Evolutionary conservation across 2,113 vertebrate species (phyloP), one percentile per base, ranked within the genome.

Genomic region (Otus sunia): DNA sequence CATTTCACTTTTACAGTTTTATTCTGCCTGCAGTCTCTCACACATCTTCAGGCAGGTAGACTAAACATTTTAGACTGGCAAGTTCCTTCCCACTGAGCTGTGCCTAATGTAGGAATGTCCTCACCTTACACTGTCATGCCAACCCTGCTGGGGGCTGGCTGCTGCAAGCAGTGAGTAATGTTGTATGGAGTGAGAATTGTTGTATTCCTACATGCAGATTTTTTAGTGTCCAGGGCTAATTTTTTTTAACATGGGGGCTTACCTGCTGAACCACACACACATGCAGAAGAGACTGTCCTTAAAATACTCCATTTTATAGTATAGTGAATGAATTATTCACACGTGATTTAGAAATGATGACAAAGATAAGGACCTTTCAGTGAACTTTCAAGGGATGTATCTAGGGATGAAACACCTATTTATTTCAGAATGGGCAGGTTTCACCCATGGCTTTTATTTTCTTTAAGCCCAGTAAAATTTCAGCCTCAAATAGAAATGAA

Each of bases 21-120:
- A 45, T 93, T 94, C 71, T 93, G 20, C 32, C 78, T 92, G 63
- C 72, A 83, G 50, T 77, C 68, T 56, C 64, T 94, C 82, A 64
- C 63, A 47, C n/a, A 47, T 86, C 90, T 77, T 83, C 47, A 77
- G 72, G 76, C 86, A 93, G 79, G 75, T 68, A 94, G 92, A 88
- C 92, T 90, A 93, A 97, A 93, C 59, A 80, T 93, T 95, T 94
- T 63, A 71, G 15, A 32, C 47, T 43, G 75, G n/a, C 36, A 93
- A 71, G 75, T 75, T 74, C 37, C 68, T 75, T 86, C 47, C 59
- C 34, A 36, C 86, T 67, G 72, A 74, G 75, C 47, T 86, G 23
- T 3, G 2, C n/a, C 71, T 90, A 16, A 13, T 21, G 55, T n/a
- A 45, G 68, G n/a, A 88, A 37, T 63, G 36, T 83, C 89, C 29